Percentiles rank a stretch among this genome's conserved stretches.
phyloP scores from a whole-genome alignment of 2,888 invertebrate species.

The Pelosia muscerda region DNA sequence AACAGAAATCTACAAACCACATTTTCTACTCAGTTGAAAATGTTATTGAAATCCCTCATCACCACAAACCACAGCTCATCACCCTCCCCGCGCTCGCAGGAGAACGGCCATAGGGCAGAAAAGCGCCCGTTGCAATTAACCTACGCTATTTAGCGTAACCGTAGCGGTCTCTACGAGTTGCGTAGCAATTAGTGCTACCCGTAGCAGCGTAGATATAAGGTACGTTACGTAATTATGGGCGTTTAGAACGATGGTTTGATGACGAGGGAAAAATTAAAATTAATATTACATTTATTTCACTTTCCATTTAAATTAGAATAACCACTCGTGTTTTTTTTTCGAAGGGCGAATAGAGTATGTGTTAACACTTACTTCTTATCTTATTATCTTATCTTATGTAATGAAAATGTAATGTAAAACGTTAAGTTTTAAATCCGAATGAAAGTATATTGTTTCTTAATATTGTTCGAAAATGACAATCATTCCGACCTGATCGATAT shows the following conservation, averaged over 20 bases:
- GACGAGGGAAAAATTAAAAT: constrained; percentile 25
- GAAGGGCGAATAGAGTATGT: too few relatives aligned
- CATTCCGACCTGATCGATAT: too few relatives aligned
- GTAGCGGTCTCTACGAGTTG: constrained; percentile 74
- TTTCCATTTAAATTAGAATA: not conserved
- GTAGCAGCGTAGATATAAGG: constrained; percentile 61
- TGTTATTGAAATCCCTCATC: constrained; percentile 3
- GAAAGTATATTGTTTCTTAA: too few relatives aligned
- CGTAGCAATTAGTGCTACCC: constrained; percentile 84
- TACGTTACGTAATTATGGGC: constrained; percentile 78
- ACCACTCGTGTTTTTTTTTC: not conserved
- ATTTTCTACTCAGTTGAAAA: not conserved
- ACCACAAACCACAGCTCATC: constrained; percentile 45
- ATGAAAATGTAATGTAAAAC: too few relatives aligned
- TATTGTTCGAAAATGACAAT: too few relatives aligned
- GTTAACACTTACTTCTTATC: too few relatives aligned
- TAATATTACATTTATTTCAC: not conserved
- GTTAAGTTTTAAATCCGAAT: too few relatives aligned
- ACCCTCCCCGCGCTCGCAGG: constrained; percentile 54
- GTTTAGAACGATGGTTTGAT: constrained; percentile 59
- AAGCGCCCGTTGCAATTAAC: constrained; percentile 77
- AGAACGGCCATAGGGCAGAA: constrained; percentile 63
- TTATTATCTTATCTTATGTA: too few relatives aligned
- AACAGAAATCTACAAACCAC: not conserved
- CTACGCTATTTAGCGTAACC: constrained; percentile 75